phyloP scores from a whole-genome alignment of 2,797 vertebrate genomes.

The Muraenolepis orangiensis region DNA sequence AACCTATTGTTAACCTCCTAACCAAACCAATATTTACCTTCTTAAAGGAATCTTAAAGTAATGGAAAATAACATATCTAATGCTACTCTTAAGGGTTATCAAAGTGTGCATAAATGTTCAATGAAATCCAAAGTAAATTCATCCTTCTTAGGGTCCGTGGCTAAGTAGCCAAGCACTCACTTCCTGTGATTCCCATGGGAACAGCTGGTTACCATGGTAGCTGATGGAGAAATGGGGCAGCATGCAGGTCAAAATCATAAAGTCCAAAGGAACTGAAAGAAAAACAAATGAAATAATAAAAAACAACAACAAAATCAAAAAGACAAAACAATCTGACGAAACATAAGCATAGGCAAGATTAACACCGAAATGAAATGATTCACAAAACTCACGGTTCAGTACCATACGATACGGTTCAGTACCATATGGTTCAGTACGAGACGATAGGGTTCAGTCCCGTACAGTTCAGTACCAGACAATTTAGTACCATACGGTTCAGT shows the following conservation, averaged over 20 bases:
- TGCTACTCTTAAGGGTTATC: no score
- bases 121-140: background rate
- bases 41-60: background rate
- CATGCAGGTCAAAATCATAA: slow-evolving; percentile 80
- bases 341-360: slow-evolving; percentile 3
- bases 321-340: slow-evolving; percentile 23
- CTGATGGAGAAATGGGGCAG: slow-evolving; percentile 68
- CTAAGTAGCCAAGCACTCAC: no score
- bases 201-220: slow-evolving; percentile 41
- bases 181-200: slow-evolving; percentile 40
- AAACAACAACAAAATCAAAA: slow-evolving; percentile 42
- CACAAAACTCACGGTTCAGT: no score
- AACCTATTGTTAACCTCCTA: background rate
- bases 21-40: no score
- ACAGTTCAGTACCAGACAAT: no score
- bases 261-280: slow-evolving; percentile 77
- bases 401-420: no score
- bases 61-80: background rate
- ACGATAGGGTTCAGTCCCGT: no score
- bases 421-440: no score
- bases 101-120: background rate
- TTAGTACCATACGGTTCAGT: no score
- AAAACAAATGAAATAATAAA: slow-evolving; percentile 67
- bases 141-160: no score
- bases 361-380: background rate